Conservation (phyloP, 2,797 vertebrate species). For the Gymnopithys bicolor region DNA sequence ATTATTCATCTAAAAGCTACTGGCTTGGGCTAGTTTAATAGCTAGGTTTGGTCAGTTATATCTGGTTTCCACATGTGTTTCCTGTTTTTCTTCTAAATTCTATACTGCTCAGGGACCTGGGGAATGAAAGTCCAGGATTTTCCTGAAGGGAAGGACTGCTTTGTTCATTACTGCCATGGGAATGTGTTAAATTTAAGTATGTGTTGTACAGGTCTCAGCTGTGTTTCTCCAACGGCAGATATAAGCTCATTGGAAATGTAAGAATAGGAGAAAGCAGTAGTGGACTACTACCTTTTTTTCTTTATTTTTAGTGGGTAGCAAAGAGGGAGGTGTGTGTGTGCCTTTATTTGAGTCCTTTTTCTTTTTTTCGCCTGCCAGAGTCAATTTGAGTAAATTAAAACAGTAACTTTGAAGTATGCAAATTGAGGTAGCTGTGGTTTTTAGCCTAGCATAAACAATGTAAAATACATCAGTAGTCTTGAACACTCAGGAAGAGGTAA, state of each 20-base stretch:
- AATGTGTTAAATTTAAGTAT: constrained; percentile 82
- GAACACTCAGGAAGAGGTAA: constrained; percentile 37
- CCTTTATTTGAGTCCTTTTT: not conserved
- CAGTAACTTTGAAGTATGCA: constrained; percentile 15
- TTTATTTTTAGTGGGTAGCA: not conserved
- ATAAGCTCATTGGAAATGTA: constrained; percentile 39
- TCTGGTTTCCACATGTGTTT: constrained; percentile 88
- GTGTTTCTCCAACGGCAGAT: constrained; percentile 53
- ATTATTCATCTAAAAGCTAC: constrained; percentile 58
- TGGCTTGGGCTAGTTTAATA: constrained; percentile 45
- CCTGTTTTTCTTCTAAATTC: constrained; percentile 88
- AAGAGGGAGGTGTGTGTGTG: not conserved
- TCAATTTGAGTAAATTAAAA: constrained; percentile 16
- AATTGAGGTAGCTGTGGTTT: not conserved
- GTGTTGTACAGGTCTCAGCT: constrained; percentile 54
- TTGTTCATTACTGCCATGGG: constrained; percentile 85
- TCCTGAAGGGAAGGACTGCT: constrained; percentile 84
- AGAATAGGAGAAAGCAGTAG: not conserved
- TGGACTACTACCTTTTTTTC: not conserved
- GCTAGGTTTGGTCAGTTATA: constrained; percentile 70
- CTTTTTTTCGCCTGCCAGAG: constrained; percentile 5
- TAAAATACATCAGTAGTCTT: constrained; percentile 13
- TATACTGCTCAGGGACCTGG: constrained; percentile 72
- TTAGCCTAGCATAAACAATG: constrained; percentile 9
- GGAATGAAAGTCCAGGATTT: constrained; percentile 78